Evolutionary conservation across 2,888 invertebrate genomes (phyloP).

Genomic region (Aphrophora alni): DNA sequence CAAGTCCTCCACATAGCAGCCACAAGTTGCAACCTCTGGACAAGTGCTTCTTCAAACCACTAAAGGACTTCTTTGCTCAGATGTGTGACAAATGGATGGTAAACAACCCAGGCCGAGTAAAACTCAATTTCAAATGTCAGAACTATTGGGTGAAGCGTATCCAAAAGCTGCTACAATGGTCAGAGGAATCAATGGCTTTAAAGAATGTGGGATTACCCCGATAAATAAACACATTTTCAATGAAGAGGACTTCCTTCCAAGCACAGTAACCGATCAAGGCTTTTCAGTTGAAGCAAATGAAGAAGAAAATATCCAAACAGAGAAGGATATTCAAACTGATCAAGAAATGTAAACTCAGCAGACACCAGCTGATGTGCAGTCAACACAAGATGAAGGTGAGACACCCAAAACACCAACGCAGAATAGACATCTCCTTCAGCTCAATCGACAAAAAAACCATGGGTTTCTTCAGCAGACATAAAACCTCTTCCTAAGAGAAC

Average conservation of each 20-base stretch:
- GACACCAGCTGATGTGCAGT: background rate
- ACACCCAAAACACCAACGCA: no score
- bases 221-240: background rate
- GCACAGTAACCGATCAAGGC: background rate
- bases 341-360: background rate
- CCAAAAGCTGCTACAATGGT: background rate
- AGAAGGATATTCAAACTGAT: background rate
- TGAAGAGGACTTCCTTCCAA: background rate
- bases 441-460: no score
- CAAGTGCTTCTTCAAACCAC: background rate
- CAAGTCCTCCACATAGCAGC: conserved; percentile 33
- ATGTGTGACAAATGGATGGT: background rate
- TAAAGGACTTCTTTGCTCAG: background rate
- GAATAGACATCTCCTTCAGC: no score
- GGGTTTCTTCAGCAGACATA: background rate
- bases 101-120: background rate
- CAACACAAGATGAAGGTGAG: background rate
- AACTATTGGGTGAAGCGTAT: background rate
- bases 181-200: background rate
- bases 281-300: no score
- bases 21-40: conserved; percentile 40
- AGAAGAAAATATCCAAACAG: no score
- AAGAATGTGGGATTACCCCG: background rate
- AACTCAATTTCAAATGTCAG: background rate
- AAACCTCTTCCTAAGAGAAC: background rate